Evolutionary conservation across 2,888 invertebrate species (phyloP), one percentile per base, ranked within the genome.

Genomic region (Linyphia triangularis): DNA sequence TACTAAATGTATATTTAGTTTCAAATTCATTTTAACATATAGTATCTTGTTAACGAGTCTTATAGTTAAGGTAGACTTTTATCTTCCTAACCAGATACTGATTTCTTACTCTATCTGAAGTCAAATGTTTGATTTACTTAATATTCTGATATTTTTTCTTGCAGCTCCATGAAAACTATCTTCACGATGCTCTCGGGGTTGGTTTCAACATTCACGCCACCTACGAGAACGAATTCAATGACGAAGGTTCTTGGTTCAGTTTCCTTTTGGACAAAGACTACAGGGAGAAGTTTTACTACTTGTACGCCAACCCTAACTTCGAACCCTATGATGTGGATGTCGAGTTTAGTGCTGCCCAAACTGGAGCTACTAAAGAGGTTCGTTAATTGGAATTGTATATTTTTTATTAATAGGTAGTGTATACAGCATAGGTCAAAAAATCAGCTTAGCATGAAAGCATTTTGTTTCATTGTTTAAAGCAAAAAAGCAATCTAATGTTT

Each of bases 231-330:
- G 79, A 86, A 30, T 88, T 86, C 77, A 85, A 90, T 43, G 85
- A 86, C 57, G 33, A 73, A 30, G 89, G 89, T 33, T 81, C 86
- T 16, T 89, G 85, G 81, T 57, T 83, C 22, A 61, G 59, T 19
- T 89, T 90, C 73, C 19, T 90, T 22, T 22, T 78, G 3, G 78
- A 89, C 16, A 85, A 90, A 26, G 81, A 89, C 37, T 85, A 83
- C 26, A 40, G 83, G 0, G 61, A 90, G 43, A 90, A 89, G 73
- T 61, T 90, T 24, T 85, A 89, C 40, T 90, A 90, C 40, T 67
- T 88, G 37, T 57, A 57, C 22, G 61, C 84, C 57, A 89, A 90
- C 59, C 90, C 90, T 10, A 57, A 90, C 19, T 88, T 88, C 22
- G 78, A 89, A 30, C 90, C 90, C 13, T 89, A 86, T 67, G 30